phyloP scores from a whole-genome alignment of 1,140 invertebrate genomes.

The Chrysopa pallens region DNA sequence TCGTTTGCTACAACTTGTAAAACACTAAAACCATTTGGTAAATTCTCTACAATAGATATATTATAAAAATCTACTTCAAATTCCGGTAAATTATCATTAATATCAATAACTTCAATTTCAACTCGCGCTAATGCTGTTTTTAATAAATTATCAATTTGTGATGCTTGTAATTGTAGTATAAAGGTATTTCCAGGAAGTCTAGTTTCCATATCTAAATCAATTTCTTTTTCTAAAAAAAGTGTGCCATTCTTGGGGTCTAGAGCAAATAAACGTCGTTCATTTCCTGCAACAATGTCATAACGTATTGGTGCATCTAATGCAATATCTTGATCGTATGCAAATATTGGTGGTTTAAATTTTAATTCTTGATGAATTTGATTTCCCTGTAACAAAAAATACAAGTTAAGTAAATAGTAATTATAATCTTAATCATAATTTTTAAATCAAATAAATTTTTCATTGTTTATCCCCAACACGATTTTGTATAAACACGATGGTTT shows the following conservation, averaged over 20 bases:
- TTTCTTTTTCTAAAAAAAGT: constrained; percentile 54
- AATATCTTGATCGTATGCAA: constrained; percentile 57
- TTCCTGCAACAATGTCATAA: constrained; percentile 58
- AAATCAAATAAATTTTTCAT: too few relatives aligned
- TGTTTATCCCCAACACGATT: too few relatives aligned
- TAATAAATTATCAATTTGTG: constrained; percentile 52
- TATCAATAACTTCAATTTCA: constrained; percentile 58
- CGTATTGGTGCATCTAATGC: constrained; percentile 45
- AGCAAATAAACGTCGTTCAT: constrained; percentile 49
- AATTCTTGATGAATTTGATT: constrained; percentile 45
- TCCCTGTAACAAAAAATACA: constrained; percentile 28
- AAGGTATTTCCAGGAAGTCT: constrained; percentile 52
- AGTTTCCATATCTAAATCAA: constrained; percentile 54
- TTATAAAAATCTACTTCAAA: constrained; percentile 80
- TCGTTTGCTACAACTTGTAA: constrained; percentile 63
- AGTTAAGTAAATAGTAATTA: too few relatives aligned
- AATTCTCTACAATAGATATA: constrained; percentile 78
- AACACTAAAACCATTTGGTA: constrained; percentile 72
- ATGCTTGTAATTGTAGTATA: constrained; percentile 56
- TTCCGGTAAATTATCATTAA: constrained; percentile 69
- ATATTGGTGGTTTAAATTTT: constrained; percentile 46
- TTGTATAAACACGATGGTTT: too few relatives aligned
- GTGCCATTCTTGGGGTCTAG: constrained; percentile 54
- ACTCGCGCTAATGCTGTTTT: constrained; percentile 52
- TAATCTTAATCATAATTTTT: too few relatives aligned